Evolutionary conservation across 2,797 vertebrate genomes (phyloP).

Genomic region (Delichon dasypus): DNA sequence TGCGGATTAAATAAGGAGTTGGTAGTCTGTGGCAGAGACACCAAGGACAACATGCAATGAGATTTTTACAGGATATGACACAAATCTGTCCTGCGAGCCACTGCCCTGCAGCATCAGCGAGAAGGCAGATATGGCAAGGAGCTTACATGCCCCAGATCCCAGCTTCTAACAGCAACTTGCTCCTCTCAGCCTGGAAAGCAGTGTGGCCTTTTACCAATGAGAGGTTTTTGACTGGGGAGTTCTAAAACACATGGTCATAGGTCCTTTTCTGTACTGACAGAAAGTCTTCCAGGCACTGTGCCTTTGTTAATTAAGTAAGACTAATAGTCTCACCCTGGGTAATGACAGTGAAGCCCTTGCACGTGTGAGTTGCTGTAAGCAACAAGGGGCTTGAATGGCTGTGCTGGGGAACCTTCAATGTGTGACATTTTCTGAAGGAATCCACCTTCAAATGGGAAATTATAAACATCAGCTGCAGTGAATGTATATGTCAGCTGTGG

Average conservation of each 20-base stretch:
- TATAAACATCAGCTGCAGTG: background rate
- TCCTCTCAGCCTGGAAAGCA: background rate
- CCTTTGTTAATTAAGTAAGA: background rate
- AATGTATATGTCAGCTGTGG: background rate
- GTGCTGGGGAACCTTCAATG: background rate
- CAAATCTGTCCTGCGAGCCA: background rate
- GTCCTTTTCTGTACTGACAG: background rate
- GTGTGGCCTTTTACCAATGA: background rate
- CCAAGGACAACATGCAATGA: background rate
- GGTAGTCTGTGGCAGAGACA: background rate
- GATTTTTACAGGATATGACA: background rate
- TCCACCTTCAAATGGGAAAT: conserved; percentile 25
- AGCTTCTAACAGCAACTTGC: background rate
- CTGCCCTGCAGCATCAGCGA: background rate
- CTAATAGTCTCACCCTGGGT: background rate
- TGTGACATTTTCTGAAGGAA: conserved; percentile 21
- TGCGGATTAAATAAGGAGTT: background rate
- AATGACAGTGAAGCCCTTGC: background rate
- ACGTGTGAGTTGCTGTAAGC: background rate
- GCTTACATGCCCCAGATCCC: background rate
- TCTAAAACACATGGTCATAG: background rate
- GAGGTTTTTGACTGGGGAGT: background rate
- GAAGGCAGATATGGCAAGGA: background rate
- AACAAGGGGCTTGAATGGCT: background rate
- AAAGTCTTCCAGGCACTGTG: background rate